Conservation (phyloP, 2,797 vertebrate genomes). For the Gadopsis marmoratus region DNA sequence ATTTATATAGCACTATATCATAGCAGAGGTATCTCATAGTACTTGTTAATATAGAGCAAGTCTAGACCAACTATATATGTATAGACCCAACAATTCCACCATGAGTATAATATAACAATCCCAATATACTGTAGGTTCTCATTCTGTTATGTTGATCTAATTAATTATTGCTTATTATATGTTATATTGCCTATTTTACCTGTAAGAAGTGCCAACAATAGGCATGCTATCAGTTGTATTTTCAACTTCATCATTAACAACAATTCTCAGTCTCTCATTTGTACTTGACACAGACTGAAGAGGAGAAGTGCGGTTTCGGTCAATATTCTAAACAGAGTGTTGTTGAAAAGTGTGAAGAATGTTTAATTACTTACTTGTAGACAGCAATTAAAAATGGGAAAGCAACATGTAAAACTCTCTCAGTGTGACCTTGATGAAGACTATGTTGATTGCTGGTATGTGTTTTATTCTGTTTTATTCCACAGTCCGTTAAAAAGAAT, state of each 20-base stretch:
- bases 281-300: slow-evolving; percentile 28
- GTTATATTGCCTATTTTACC: not conserved
- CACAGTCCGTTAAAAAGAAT: slow-evolving; percentile 31
- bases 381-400: slow-evolving; percentile 41
- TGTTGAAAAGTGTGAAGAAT: slow-evolving; percentile 23
- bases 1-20: no score
- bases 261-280: slow-evolving; percentile 3
- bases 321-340: slow-evolving; percentile 19
- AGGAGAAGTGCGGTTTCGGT: not conserved
- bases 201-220: not conserved
- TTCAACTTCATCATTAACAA: not conserved
- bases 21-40: no score
- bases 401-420: slow-evolving; percentile 14
- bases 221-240: not conserved
- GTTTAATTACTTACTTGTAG: slow-evolving; percentile 42
- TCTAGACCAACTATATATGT: no score
- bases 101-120: no score
- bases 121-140: not conserved
- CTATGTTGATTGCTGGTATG: not conserved
- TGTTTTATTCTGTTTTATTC: slow-evolving; percentile 24
- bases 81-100: no score
- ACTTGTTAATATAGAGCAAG: no score
- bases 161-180: not conserved
- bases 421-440: slow-evolving; percentile 59
- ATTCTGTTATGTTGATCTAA: not conserved